phyloP scores from a whole-genome alignment of 2,797 vertebrate genomes.

The Schizopygopsis malacanthus region DNA sequence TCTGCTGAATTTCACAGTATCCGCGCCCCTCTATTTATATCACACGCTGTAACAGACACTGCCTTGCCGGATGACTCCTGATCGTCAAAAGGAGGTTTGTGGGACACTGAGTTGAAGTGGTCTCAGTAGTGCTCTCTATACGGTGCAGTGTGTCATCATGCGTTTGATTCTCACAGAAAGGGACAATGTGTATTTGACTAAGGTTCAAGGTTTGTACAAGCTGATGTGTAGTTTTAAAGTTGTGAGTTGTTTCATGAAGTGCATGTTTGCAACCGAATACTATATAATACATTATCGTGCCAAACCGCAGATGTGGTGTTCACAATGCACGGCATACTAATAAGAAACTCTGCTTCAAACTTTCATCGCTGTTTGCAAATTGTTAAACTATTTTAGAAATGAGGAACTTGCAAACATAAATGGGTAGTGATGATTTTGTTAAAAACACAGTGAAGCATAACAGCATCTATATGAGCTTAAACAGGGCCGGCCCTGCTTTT shows the following conservation, averaged over 20 bases:
- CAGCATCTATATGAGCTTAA: too few relatives aligned
- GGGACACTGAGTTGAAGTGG: too few relatives aligned
- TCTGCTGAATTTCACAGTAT: neutral
- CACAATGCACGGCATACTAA: neutral
- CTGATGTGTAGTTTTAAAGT: neutral
- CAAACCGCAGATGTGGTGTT: neutral
- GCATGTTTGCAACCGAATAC: too few relatives aligned
- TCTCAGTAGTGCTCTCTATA: too few relatives aligned
- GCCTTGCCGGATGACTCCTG: too few relatives aligned
- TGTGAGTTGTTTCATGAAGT: too few relatives aligned
- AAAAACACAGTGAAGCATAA: neutral
- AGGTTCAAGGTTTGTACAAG: neutral
- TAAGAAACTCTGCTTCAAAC: neutral
- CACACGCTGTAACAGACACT: neutral
- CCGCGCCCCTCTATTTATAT: neutral
- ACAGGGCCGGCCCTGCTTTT: too few relatives aligned
- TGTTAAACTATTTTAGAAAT: neutral
- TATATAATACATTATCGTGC: neutral
- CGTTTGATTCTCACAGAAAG: neutral
- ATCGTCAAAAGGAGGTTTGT: too few relatives aligned
- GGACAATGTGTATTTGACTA: neutral
- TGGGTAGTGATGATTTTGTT: neutral
- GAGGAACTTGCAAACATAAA: neutral
- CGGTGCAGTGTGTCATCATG: too few relatives aligned
- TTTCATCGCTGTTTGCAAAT: neutral